Percentiles rank a stretch among this genome's conserved stretches.
Conservation (phyloP, 2,113 vertebrate species). For the Craseonycteris thonglongyai region DNA sequence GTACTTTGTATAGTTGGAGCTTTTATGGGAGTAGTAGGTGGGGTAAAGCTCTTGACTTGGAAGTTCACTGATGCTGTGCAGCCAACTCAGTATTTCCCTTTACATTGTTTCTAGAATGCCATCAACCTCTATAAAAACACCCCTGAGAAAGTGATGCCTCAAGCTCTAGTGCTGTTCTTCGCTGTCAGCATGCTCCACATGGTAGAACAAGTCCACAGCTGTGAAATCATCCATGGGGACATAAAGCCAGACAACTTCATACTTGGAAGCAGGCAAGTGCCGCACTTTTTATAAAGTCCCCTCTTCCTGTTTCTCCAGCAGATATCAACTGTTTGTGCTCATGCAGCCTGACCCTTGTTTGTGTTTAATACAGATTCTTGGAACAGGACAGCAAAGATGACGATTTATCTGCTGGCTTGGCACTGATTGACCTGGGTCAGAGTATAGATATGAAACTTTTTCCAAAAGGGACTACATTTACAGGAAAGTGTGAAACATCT, state of each 20-base stretch:
- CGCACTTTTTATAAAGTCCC: neutral
- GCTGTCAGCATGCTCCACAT: constrained; percentile 88
- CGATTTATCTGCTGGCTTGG: constrained; percentile 85
- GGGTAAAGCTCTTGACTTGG: neutral
- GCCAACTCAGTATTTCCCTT: neutral
- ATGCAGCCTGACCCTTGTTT: neutral
- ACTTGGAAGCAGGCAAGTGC: constrained; percentile 86
- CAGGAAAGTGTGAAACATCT: constrained; percentile 88
- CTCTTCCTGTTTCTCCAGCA: neutral
- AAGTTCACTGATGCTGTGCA: neutral
- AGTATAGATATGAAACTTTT: constrained; percentile 95
- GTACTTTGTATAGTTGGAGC: neutral
- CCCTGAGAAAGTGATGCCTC: constrained; percentile 90
- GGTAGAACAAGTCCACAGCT: constrained; percentile 88
- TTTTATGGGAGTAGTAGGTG: neutral
- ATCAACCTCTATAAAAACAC: constrained; percentile 90
- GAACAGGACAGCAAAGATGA: constrained; percentile 82
- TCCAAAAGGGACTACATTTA: constrained; percentile 88
- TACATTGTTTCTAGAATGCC: constrained; percentile 81
- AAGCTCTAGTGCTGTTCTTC: constrained; percentile 90
- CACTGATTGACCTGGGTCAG: constrained; percentile 93
- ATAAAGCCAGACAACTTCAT: constrained; percentile 98
- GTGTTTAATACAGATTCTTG: constrained; percentile 84
- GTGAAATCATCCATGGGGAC: constrained; percentile 90
- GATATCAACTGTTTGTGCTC: neutral